Conservation (phyloP, 2,797 vertebrate genomes). For the Thaleichthys pacificus region DNA sequence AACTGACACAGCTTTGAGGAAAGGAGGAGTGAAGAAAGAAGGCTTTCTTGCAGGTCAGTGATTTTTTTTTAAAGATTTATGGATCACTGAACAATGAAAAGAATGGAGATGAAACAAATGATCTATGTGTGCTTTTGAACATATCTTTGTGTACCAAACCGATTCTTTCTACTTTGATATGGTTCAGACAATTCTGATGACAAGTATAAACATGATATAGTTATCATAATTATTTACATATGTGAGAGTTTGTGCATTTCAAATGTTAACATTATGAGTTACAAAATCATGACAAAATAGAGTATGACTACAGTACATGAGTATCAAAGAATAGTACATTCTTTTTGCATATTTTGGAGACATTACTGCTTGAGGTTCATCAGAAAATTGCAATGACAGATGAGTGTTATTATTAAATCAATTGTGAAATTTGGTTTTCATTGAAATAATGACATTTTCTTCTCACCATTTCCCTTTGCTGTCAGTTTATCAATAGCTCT, state of each 20-base stretch:
- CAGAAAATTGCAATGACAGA: slow-evolving; percentile 57
- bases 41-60: slow-evolving; percentile 57
- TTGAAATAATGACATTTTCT: slow-evolving; percentile 70
- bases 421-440: slow-evolving; percentile 63
- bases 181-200: no score
- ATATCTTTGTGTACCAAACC: no score
- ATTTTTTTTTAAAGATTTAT: slow-evolving; percentile 44
- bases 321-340: slow-evolving; percentile 44
- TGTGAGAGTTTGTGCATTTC: slow-evolving; percentile 45
- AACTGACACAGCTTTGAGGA: slow-evolving; percentile 63
- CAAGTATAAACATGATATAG: no score
- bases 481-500: slow-evolving; percentile 56
- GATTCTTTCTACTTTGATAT: no score
- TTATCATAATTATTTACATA: no score
- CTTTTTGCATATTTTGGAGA: slow-evolving; percentile 27
- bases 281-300: slow-evolving; percentile 55
- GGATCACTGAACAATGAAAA: slow-evolving; percentile 35
- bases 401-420: slow-evolving; percentile 61
- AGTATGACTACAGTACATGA: slow-evolving; percentile 41
- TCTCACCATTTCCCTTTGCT: slow-evolving; percentile 58
- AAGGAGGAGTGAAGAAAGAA: slow-evolving; percentile 53
- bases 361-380: slow-evolving; percentile 24
- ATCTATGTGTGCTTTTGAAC: slow-evolving; percentile 21
- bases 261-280: slow-evolving; percentile 54
- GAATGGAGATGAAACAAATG: no score